Conservation (phyloP, 2,113 vertebrate species). For the Gadus macrocephalus region DNA sequence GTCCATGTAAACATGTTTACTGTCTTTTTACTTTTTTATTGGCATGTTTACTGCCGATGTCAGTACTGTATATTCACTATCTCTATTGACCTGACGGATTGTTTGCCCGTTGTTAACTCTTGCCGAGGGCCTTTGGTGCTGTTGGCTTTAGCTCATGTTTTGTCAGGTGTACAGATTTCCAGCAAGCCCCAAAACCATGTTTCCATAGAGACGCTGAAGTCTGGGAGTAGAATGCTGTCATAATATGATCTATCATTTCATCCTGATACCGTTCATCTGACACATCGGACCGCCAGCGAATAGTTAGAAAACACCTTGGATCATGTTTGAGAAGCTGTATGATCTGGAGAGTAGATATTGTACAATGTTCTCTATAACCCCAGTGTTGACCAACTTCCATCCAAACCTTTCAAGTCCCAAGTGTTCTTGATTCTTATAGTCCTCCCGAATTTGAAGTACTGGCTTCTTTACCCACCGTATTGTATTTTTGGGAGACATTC, state of each 20-base stretch:
- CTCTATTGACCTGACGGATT: conserved; percentile 56
- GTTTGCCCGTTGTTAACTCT: conserved; percentile 41
- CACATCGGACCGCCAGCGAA: conserved; percentile 37
- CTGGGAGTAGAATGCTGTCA: conserved; percentile 53
- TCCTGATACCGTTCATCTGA: conserved; percentile 33
- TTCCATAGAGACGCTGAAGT: conserved; percentile 66
- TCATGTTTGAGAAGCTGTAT: too few relatives aligned
- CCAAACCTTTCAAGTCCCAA: too few relatives aligned
- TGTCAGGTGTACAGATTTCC: conserved; percentile 76
- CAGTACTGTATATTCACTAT: conserved; percentile 35
- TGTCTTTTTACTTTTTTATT: background rate
- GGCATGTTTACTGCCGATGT: conserved; percentile 54
- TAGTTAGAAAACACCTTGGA: conserved; percentile 31
- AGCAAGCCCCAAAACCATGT: conserved; percentile 56
- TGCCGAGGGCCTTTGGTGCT: background rate
- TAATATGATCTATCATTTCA: conserved; percentile 41
- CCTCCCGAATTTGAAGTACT: too few relatives aligned
- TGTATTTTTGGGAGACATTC: too few relatives aligned
- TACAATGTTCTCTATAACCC: too few relatives aligned
- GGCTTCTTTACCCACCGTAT: too few relatives aligned
- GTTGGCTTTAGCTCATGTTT: conserved; percentile 75
- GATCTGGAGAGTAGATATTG: too few relatives aligned
- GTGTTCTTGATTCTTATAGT: too few relatives aligned
- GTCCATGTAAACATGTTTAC: too few relatives aligned
- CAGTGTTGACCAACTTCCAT: too few relatives aligned